phyloP scores from a whole-genome alignment of 2,797 vertebrate genomes.

The Dallia pectoralis region DNA sequence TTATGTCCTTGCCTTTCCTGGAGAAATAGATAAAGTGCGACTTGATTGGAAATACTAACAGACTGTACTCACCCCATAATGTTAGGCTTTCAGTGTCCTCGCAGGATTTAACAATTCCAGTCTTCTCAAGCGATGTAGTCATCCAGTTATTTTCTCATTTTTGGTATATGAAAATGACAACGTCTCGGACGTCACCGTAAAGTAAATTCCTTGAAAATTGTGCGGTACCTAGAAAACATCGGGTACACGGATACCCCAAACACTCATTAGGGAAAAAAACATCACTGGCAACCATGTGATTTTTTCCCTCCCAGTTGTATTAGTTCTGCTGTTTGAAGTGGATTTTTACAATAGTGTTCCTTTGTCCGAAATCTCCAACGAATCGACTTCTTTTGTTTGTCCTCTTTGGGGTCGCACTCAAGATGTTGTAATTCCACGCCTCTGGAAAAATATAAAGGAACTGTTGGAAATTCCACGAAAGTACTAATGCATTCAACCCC shows the following conservation, averaged over 20 bases:
- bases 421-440: conserved; percentile 17
- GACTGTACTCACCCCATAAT: conserved; percentile 68
- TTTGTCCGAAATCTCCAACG: conserved; percentile 59
- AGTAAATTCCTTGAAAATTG: conserved; percentile 8
- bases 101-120: background rate
- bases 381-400: conserved; percentile 28
- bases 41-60: conserved; percentile 3
- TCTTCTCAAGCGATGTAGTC: conserved; percentile 42
- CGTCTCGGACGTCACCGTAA: conserved; percentile 13
- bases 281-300: background rate
- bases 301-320: conserved; percentile 36
- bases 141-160: conserved; percentile 18
- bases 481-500: background rate
- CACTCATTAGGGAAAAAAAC: background rate
- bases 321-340: conserved; percentile 54
- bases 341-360: conserved; percentile 51
- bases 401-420: conserved; percentile 15
- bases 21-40: conserved; percentile 22
- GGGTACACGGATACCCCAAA: background rate
- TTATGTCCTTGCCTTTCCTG: conserved; percentile 14
- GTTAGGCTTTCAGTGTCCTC: background rate
- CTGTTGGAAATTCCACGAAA: background rate
- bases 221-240: background rate
- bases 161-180: conserved; percentile 19
- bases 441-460: background rate